Evolutionary conservation across 2,888 invertebrate species (phyloP), one percentile per base, ranked within the genome.

Genomic region (Polydrusus cervinus): DNA sequence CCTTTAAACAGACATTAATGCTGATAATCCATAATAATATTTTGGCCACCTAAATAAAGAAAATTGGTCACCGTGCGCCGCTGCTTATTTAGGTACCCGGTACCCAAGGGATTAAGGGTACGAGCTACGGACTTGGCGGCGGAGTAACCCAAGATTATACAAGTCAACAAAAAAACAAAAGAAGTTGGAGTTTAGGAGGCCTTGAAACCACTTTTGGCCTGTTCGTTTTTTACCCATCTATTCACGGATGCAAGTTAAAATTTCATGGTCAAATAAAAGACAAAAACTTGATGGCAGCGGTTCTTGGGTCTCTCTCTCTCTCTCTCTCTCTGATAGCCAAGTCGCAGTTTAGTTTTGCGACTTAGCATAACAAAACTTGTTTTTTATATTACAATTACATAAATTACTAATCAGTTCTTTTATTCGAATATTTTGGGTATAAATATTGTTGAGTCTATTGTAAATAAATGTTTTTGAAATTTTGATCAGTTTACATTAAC

Each of bases 191-290:
- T 71, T 78, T 70, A 55, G 74, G 53, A 74, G 78, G 78, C 83
- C 82, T 83, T 82, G 82, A 81, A 82, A 83, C 81, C 79, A 74
- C 82, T 75, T 75, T 75, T 75, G 75, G 75, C 49, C 71, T 45
- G 75, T 38, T 79, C 74, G 76, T 80, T 80, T 82, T 82, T 81
- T 80, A 78, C 76, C 80, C 78, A 80, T 81, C 81, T 79, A 76
- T 49, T 81, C 79, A 77, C 80, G 81, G 79, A 81, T 81, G 81
- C 80, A 82, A 79, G 81, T 80, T 79, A 79, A 81, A 34, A 82
- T 82, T 83, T 82, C 83, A 83, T 80, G 83, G 83, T 82, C 82
- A 81, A 80, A 80, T 80, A 81, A 82, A 81, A 81, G 79, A 77
- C 77, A 78, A 77, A 78, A 80, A 75, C 60, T 70, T 49, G 64